Evolutionary conservation across 2,113 vertebrate species (phyloP), one percentile per base, ranked within the genome.

Genomic region (Mustelus asterias): DNA sequence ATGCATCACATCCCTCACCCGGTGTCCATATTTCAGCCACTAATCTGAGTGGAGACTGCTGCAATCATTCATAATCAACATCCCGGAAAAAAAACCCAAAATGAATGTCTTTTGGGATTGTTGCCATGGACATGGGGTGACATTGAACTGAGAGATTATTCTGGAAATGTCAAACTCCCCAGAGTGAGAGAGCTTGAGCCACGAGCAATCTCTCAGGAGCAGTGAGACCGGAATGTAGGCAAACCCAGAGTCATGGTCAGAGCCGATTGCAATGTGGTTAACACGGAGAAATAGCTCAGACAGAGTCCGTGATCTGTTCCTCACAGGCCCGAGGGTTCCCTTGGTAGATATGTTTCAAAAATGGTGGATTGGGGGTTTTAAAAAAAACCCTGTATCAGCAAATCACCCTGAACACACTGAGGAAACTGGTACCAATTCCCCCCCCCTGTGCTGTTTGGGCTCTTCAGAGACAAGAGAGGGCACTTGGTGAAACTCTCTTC

Each of bases 81-180:
- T 54, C 48, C 48, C 3, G 4, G 14, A 95, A 95, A 44, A 95
- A 95, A 95, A 44, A 29, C 26, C 33, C 93, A 95, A 95, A 70
- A 70, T 95, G 26, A 95, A 70, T 92, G 41, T 44, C 41, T 95
- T 95, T 72, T 72, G 41, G 93, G 67, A 95, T 33, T 26, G 29
- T 95, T 95, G 65, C 65, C 67, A 65, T 72, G 37, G 41, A 72
- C 44, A 48, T 4, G 37, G 41, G 24, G 60, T 93, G 33, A 93
- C 65, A 72, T 48, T 48, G 67, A 48, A 14, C 67, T 11, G 20
- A 72, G 41, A 44, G 24, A 48, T 72, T 95, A 29, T 44, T 72
- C 11, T 8, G 10, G 26, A 70, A 48, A 44, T 10, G 13, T 72
- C 24, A 9, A 41, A 26, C 44, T 70, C 41, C 37, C 37, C 67